Evolutionary conservation across 2,888 invertebrate genomes (phyloP).

Genomic region (Perizoma flavofasciatum): DNA sequence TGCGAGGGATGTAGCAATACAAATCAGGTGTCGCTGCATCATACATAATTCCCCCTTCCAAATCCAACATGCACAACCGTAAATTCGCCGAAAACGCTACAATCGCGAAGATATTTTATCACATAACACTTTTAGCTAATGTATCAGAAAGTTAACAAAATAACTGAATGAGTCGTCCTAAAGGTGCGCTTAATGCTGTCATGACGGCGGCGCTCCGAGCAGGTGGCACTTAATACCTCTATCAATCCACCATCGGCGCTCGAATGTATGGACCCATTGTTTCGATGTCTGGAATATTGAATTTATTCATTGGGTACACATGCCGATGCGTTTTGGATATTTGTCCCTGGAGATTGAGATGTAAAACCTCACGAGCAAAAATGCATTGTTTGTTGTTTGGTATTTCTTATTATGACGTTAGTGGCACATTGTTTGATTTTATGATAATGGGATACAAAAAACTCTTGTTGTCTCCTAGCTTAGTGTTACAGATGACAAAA

Average conservation of each 20-base stretch:
- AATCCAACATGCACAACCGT: not conserved
- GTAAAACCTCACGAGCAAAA: slow-evolving; percentile 1
- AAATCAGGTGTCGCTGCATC: not conserved
- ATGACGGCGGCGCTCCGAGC: slow-evolving; percentile 16
- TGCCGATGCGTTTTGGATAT: slow-evolving; percentile 23
- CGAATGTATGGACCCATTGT: slow-evolving; percentile 37
- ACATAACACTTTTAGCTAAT: not conserved
- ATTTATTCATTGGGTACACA: slow-evolving; percentile 32
- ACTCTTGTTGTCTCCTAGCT: not conserved
- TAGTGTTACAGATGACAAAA: not conserved
- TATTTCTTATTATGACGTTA: not conserved
- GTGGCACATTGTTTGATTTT: not conserved
- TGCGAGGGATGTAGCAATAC: not conserved
- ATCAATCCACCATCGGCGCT: slow-evolving; percentile 39
- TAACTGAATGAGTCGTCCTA: slow-evolving; percentile 16
- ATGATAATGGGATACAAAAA: not conserved
- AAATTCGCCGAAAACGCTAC: not conserved
- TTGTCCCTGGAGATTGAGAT: slow-evolving; percentile 27
- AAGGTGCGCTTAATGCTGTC: slow-evolving; percentile 19
- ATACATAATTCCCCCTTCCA: not conserved
- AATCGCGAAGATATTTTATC: slow-evolving; percentile 4
- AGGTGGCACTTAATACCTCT: slow-evolving; percentile 38
- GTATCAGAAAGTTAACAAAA: slow-evolving; percentile 14
- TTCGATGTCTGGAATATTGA: slow-evolving; percentile 36
- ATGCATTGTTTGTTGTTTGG: not conserved